phyloP scores from a whole-genome alignment of 2,797 vertebrate species.

The Acridotheres tristis region DNA sequence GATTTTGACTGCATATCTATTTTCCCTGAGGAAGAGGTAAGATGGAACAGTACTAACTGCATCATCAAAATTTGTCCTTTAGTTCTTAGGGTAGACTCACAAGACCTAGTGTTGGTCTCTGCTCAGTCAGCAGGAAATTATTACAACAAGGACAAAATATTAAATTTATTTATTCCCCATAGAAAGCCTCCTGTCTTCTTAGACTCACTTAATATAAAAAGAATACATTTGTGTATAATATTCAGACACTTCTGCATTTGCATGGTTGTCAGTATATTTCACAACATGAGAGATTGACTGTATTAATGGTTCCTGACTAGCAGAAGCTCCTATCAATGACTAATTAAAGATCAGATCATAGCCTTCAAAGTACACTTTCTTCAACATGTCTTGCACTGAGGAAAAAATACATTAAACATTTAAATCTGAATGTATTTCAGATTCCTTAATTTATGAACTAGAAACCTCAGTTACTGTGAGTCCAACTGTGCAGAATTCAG shows the following conservation, averaged over 20 bases:
- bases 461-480: neutral
- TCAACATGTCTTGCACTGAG: neutral
- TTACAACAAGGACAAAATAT: neutral
- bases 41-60: neutral
- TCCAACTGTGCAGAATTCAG: constrained; percentile 1
- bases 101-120: neutral
- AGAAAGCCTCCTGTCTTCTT: neutral
- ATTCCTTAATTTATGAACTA: neutral
- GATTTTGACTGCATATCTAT: neutral
- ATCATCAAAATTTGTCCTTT: neutral
- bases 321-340: neutral
- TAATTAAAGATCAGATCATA: neutral
- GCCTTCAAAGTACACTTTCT: neutral
- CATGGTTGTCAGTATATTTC: neutral
- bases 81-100: neutral
- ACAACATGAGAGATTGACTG: neutral
- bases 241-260: neutral
- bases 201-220: neutral
- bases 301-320: neutral
- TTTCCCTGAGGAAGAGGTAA: neutral
- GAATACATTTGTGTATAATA: neutral
- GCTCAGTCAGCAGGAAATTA: neutral
- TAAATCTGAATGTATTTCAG: neutral
- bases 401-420: neutral
- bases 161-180: neutral